Evolutionary conservation across 1,140 invertebrate species (phyloP), one percentile per base, ranked within the genome.

Genomic region (Myzus persicae): DNA sequence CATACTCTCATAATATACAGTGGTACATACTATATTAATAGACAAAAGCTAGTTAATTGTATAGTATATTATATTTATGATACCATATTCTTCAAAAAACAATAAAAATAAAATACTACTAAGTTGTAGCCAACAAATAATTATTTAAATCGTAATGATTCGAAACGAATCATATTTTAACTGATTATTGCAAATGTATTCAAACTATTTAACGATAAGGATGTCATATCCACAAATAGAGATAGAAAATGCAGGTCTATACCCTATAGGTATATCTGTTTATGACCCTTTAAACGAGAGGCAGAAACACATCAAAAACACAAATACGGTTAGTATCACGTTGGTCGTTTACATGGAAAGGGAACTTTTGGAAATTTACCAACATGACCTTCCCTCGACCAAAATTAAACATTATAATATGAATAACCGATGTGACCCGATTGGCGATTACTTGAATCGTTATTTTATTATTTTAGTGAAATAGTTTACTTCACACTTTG

Each of bases 351-450:
- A 82, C 81, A 40, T 3, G 20, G 81, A 51, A 38, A 90, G 42
- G 31, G 54, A 36, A 48, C 31, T 90, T 90, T 90, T 31, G 88
- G n/a, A 90, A 59, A 54, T 90, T 59, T 90, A 90, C 88, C 36
- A 36, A 51, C 31, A 36, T 24, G 88, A 51, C 31, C 44, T 51
- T 90, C 14, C 48, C 48, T 44, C 0, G 31, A 59, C 48, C 22
- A 54, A 90, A 90, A 54, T 59, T 90, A 90, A 90, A 90, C 88
- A 90, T 59, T 18, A 31, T 48, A 51, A 51, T 51, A 51, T 5
- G 22, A 51, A 51, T 51, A 51, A 51, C 22, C 48, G 5, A 51
- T 51, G 20, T 51, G 48, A 51, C 48, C 48, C 20, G 48, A 51
- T 48, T 48, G 9, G 46, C 18, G 87, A 89, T 89, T 89, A 89